phyloP scores from a whole-genome alignment of 2,797 vertebrate genomes.

The Crenuchus spilurus region DNA sequence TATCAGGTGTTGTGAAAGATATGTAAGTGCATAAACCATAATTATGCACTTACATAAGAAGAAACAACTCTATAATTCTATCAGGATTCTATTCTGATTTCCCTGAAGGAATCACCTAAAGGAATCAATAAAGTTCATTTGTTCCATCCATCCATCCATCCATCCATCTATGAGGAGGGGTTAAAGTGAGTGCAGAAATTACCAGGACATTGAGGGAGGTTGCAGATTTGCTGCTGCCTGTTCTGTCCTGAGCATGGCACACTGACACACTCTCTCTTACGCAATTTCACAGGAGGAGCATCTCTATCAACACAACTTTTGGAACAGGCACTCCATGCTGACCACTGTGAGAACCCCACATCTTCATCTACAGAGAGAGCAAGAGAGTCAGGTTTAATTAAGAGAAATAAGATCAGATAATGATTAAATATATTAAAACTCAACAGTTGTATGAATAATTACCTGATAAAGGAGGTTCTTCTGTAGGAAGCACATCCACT shows the following conservation, averaged over 20 bases:
- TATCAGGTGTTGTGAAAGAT: too few species aligned
- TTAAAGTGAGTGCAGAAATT: not conserved
- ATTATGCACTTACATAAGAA: too few species aligned
- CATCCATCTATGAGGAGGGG: not conserved
- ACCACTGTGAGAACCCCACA: conserved; percentile 79
- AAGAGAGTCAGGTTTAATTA: not conserved
- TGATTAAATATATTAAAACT: not conserved
- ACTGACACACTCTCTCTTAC: conserved; percentile 74
- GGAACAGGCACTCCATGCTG: conserved; percentile 82
- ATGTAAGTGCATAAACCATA: too few species aligned
- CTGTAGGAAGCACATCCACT: conserved; percentile 70
- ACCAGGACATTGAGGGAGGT: conserved; percentile 87
- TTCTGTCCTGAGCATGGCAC: conserved; percentile 75
- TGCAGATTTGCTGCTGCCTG: conserved; percentile 82
- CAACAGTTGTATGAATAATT: conserved; percentile 32
- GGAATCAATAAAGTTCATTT: too few species aligned
- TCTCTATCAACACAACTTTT: conserved; percentile 77
- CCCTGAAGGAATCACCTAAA: too few species aligned
- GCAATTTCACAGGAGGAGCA: conserved; percentile 75
- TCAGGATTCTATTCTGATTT: too few species aligned
- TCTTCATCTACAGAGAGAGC: conserved; percentile 69
- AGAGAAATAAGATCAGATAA: not conserved
- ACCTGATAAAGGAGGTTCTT: conserved; percentile 79
- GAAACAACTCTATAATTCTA: too few species aligned
- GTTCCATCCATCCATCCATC: too few species aligned